Evolutionary conservation across 2,113 vertebrate genomes (phyloP), one percentile per base, ranked within the genome.

Genomic region (Natator depressus): DNA sequence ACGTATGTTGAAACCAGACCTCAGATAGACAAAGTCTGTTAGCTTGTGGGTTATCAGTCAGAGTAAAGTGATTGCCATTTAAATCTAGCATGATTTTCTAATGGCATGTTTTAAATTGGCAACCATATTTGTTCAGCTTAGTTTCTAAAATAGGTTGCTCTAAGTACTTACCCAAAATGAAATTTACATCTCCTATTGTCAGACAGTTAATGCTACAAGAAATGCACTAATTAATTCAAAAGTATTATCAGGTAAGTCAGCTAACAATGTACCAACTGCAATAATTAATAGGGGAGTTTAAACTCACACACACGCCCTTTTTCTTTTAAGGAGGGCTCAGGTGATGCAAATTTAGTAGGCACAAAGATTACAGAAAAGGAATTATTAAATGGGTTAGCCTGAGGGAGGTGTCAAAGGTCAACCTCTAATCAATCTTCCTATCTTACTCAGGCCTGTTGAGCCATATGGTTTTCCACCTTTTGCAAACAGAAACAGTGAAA

Each of bases 231-330:
- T 94, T 96, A 94, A 92, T 62, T 96, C 81, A 50, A 79, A 80
- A 92, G 84, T 53, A 91, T 75, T 84, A 91, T 91, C 88, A 90
- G 92, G 35, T 65, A 94, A 80, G 93, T 94, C 1, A 25, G 92
- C 87, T 93, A 94, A 97, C 95, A 93, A 97, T 86, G 91, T 42
- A 91, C 29, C 13, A 59, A 95, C 50, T 97, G 95, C 93, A 93
- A 88, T 89, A 95, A 97, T 96, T 96, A 96, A 96, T 93, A 87
- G 53, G 47, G 92, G 91, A 94, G 47, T 95, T 92, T 95, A 89
- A 93, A 94, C 81, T 82, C 59, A 81, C 87, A 91, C 65, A 93
- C 88, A 85, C 5, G 11, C 76, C 90, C 93, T 29, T 27, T 88
- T 87, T 86, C 59, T 80, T 38, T 19, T 13, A 83, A 69, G 79